Percentiles rank a stretch among this genome's conserved stretches.
These are phyloP conservation scores for Metalampra italica DNA, from an alignment of 2,888 invertebrate species.

Conservation along the genomic window DNA sequence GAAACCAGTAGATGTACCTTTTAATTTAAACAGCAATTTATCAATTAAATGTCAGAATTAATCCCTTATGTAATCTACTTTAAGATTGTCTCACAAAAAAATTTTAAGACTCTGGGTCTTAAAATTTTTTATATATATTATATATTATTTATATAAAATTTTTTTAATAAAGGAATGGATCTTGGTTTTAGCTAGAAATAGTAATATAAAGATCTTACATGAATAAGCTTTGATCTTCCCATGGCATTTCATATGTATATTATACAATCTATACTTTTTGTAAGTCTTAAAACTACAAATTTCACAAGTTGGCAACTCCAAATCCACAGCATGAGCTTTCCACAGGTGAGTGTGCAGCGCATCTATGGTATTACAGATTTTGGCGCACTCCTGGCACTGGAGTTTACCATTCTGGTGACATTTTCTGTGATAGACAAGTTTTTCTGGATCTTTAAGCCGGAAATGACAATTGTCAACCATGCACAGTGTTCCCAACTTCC, in stretches of 20 bases:
- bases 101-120: too few relatives aligned
- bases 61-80: too few relatives aligned
- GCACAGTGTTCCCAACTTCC: constrained; percentile 60
- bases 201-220: constrained; percentile 50
- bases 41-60: too few relatives aligned
- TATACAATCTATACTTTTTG: constrained; percentile 83
- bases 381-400: constrained; percentile 83
- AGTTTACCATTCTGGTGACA: constrained; percentile 77
- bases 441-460: constrained; percentile 75
- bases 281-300: constrained; percentile 86
- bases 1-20: too few relatives aligned
- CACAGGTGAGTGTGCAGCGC: constrained; percentile 88
- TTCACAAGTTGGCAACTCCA: constrained; percentile 88
- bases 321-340: constrained; percentile 86
- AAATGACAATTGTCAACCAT: constrained; percentile 75
- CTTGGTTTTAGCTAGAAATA: too few relatives aligned
- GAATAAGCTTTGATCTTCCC: constrained; percentile 79
- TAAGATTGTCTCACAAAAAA: too few relatives aligned
- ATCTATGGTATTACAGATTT: constrained; percentile 78
- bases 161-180: too few relatives aligned
- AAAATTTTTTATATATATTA: too few relatives aligned
- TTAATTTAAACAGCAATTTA: too few relatives aligned
- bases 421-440: constrained; percentile 81
- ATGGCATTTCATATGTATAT: constrained; percentile 87
- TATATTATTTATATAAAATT: too few relatives aligned